A percentile compares a stretch with the other conserved stretches of the same genome.
Conservation (phyloP, 2,113 vertebrate species). For the Vicugna pacos region DNA sequence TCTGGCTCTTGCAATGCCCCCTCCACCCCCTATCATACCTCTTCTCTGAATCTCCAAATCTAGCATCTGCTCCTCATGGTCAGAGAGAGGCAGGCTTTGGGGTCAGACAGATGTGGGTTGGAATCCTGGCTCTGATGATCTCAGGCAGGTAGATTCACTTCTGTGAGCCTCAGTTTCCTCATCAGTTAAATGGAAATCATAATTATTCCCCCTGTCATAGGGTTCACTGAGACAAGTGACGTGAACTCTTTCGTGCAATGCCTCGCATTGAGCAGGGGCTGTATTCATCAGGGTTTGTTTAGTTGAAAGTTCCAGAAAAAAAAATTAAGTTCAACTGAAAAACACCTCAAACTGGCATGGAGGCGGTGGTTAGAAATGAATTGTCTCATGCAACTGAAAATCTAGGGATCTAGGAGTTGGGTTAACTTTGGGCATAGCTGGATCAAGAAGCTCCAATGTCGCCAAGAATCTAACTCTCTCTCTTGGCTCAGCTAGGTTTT, state of each 20-base stretch:
- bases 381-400: not conserved
- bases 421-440: not conserved
- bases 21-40: no score
- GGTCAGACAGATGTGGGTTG: not conserved
- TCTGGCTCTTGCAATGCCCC: not conserved
- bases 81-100: not conserved
- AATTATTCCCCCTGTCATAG: not conserved
- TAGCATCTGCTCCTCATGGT: not conserved
- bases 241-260: not conserved
- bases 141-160: not conserved
- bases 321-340: not conserved
- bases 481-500: not conserved
- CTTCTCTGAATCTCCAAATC: not conserved
- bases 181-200: not conserved
- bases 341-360: not conserved
- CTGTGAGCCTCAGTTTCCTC: not conserved
- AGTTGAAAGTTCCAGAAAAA: not conserved
- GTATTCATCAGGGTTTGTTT: not conserved
- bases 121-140: constrained; percentile 3
- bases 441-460: not conserved
- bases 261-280: not conserved
- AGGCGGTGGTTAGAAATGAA: not conserved
- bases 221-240: not conserved
- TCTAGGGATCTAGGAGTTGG: not conserved
- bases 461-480: not conserved